Evolutionary conservation across 2,888 invertebrate genomes (phyloP).

Genomic region (Tipula lateralis): DNA sequence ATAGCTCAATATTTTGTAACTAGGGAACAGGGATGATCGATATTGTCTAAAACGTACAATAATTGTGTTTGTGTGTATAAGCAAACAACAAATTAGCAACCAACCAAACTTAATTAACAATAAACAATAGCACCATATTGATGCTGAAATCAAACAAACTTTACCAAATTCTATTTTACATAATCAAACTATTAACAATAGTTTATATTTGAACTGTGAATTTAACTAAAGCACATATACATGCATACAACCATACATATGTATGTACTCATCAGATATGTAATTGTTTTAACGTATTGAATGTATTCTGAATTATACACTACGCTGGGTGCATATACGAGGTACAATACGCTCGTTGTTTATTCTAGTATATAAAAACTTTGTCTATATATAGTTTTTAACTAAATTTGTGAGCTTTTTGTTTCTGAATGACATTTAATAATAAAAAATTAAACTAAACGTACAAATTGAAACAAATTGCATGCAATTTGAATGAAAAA

Average conservation of each 20-base stretch:
- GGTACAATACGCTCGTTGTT: not conserved
- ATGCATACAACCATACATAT: too few species aligned
- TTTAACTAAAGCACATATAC: too few species aligned
- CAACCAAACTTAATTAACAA: too few species aligned
- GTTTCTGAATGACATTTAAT: not conserved
- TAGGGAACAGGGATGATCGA: too few species aligned
- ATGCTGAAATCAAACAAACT: not conserved
- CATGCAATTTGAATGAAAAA: not conserved
- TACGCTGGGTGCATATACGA: not conserved
- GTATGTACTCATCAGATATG: too few species aligned
- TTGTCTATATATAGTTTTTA: not conserved
- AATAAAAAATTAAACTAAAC: not conserved
- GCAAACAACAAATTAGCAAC: too few species aligned
- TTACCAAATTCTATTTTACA: not conserved
- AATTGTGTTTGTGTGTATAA: too few species aligned
- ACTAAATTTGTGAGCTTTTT: not conserved
- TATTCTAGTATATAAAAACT: not conserved
- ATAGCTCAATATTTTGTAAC: too few species aligned
- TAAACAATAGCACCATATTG: too few species aligned
- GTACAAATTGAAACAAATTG: slow-evolving; percentile 19
- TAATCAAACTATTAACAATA: not conserved
- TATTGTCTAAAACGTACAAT: too few species aligned
- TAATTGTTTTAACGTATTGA: too few species aligned
- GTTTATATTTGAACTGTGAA: too few species aligned
- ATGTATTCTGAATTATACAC: not conserved